A percentile compares a stretch with the other conserved stretches of the same genome.
These are phyloP conservation scores for Sterrhoptilus dennistouni DNA, from an alignment of 2,113 vertebrate genomes.

Conservation along the genomic window DNA sequence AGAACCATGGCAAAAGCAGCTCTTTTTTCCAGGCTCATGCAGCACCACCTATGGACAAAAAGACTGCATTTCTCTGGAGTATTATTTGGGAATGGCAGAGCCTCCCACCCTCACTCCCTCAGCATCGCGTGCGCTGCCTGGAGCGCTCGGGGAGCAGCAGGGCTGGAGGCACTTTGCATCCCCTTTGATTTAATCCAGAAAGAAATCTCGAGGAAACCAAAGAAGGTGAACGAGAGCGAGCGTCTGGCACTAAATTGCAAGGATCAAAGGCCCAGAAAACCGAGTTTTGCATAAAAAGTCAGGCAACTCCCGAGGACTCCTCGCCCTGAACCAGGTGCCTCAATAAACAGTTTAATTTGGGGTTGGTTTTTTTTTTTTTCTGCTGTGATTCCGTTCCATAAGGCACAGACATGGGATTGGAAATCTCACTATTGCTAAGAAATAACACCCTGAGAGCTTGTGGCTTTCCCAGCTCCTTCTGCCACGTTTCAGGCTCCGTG, in stretches of 20 bases:
- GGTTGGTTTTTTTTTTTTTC: neutral
- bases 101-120: fast-evolving
- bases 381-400: neutral
- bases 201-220: neutral
- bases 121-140: fast-evolving
- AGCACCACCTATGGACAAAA: constrained; percentile 54
- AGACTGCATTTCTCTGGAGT: neutral
- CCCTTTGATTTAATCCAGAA: neutral
- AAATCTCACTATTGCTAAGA: neutral
- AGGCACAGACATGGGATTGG: neutral
- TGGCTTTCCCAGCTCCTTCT: neutral
- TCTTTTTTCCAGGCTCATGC: neutral
- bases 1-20: neutral
- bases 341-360: neutral
- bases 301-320: neutral
- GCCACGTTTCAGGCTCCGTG: neutral
- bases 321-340: neutral
- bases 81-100: neutral
- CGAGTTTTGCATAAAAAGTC: neutral
- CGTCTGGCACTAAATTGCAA: neutral
- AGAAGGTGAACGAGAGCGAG: neutral
- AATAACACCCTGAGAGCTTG: neutral
- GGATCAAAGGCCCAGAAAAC: neutral
- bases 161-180: neutral
- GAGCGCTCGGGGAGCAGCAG: neutral